Percentiles rank a stretch among this genome's conserved stretches.
Evolutionary conservation across 2,797 vertebrate genomes (phyloP).

Genomic region (Sebastes matsubarae): DNA sequence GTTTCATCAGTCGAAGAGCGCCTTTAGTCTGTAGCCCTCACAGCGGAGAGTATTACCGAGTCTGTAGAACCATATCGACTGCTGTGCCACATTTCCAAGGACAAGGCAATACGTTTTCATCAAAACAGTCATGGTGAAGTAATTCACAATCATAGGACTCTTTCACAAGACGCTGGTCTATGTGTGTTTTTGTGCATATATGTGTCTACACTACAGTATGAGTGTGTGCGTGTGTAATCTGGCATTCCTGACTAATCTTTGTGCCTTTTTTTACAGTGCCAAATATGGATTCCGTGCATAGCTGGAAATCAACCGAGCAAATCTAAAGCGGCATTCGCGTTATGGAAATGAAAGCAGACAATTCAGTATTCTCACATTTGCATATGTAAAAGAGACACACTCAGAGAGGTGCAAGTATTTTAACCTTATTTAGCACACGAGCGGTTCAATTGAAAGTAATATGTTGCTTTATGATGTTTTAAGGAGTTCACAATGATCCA

Average conservation of each 20-base stretch:
- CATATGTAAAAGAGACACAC: slow-evolving; percentile 68
- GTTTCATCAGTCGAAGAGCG: slow-evolving; percentile 68
- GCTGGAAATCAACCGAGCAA: slow-evolving; percentile 70
- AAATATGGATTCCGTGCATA: slow-evolving; percentile 67
- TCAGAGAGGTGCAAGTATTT: slow-evolving; percentile 61
- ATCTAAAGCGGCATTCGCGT: slow-evolving; percentile 65
- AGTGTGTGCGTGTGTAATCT: slow-evolving; percentile 29
- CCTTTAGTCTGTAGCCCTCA: slow-evolving; percentile 48
- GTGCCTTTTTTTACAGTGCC: slow-evolving; percentile 43
- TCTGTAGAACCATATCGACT: slow-evolving; percentile 68
- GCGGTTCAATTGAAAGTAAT: slow-evolving; percentile 57
- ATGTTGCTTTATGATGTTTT: slow-evolving; percentile 55
- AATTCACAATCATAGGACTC: slow-evolving; percentile 63
- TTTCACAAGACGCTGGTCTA: slow-evolving; percentile 49
- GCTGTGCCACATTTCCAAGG: slow-evolving; percentile 69
- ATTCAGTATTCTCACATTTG: slow-evolving; percentile 60
- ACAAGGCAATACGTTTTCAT: slow-evolving; percentile 71
- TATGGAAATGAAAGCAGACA: slow-evolving; percentile 72
- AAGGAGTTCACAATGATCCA: slow-evolving; percentile 29
- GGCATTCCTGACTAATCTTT: slow-evolving; percentile 46
- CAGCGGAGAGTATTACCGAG: slow-evolving; percentile 54
- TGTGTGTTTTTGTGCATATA: slow-evolving; percentile 1
- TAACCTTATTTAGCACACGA: slow-evolving; percentile 65
- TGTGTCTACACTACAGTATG: not conserved
- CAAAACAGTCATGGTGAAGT: slow-evolving; percentile 63